Evolutionary conservation across 2,113 vertebrate genomes (phyloP).

Genomic region (Acanthochromis polyacanthus): DNA sequence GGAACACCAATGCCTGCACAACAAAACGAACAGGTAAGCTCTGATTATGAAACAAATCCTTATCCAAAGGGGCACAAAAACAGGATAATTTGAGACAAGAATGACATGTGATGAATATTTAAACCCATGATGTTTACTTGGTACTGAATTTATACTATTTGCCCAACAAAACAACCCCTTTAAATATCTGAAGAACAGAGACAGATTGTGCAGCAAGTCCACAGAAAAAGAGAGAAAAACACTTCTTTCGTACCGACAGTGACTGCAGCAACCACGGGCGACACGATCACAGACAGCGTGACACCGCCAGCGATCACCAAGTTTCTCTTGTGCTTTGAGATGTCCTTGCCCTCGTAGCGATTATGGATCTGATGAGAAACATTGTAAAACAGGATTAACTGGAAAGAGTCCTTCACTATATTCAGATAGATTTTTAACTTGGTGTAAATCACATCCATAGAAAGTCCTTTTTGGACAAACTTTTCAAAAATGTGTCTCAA

Average conservation of each 20-base stretch:
- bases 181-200: slow-evolving; percentile 1
- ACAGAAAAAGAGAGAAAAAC: background rate
- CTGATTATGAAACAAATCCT: background rate
- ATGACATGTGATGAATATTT: too few species aligned
- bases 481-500: background rate
- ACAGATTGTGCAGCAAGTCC: slow-evolving; percentile 2
- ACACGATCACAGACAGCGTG: slow-evolving; percentile 96
- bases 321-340: slow-evolving; percentile 98
- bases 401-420: background rate
- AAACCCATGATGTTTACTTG: too few species aligned
- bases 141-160: too few species aligned
- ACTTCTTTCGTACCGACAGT: slow-evolving; percentile 91
- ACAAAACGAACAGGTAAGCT: background rate
- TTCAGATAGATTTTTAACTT: background rate
- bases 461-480: background rate
- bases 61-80: too few species aligned
- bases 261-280: slow-evolving; percentile 96
- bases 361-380: slow-evolving; percentile 91
- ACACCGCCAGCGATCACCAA: slow-evolving; percentile 97
- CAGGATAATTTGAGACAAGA: too few species aligned
- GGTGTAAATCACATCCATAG: background rate
- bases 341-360: slow-evolving; percentile 97
- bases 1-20: slow-evolving; percentile 94
- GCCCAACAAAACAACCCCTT: background rate
- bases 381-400: background rate